Evolutionary conservation across 2,113 vertebrate species (phyloP).

Genomic region (Blennius ocellaris): DNA sequence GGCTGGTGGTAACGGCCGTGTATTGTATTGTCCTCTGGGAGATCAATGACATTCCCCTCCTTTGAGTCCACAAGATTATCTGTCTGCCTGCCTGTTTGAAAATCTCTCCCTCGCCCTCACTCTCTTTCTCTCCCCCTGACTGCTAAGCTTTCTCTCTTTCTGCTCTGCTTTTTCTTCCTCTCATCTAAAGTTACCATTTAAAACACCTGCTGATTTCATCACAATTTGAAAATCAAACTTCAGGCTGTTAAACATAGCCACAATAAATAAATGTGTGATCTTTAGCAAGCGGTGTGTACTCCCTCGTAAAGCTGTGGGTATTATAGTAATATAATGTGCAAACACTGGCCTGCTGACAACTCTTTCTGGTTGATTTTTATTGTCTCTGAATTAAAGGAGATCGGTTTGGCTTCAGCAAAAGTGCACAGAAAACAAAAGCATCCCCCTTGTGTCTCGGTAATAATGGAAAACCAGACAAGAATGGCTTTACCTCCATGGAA

Average conservation of each 20-base stretch:
- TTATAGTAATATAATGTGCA: not conserved
- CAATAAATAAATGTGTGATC: conserved; percentile 3
- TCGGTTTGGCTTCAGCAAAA: conserved; percentile 24
- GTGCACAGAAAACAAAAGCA: not conserved
- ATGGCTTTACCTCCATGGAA: conserved; percentile 21
- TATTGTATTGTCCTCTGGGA: conserved; percentile 71
- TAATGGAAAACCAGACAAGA: conserved; percentile 25
- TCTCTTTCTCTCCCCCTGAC: conserved; percentile 37
- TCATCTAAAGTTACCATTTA: conserved; percentile 24
- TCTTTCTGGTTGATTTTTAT: conserved; percentile 23
- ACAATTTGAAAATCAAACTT: not conserved
- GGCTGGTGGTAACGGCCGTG: conserved; percentile 40
- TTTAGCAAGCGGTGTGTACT: not conserved
- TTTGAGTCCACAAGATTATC: conserved; percentile 74
- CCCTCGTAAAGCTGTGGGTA: not conserved
- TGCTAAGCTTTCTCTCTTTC: conserved; percentile 41
- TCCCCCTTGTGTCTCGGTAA: conserved; percentile 9
- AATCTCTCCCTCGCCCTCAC: conserved; percentile 40
- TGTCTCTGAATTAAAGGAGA: conserved; percentile 45
- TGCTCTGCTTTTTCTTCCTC: conserved; percentile 25
- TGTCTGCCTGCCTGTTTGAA: conserved; percentile 60
- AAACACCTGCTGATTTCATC: not conserved
- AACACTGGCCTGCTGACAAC: conserved; percentile 5
- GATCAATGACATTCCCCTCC: conserved; percentile 77
- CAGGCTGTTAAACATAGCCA: not conserved